phyloP scores from a whole-genome alignment of 1,140 invertebrate species.

The Zaprionus camerounensis region DNA sequence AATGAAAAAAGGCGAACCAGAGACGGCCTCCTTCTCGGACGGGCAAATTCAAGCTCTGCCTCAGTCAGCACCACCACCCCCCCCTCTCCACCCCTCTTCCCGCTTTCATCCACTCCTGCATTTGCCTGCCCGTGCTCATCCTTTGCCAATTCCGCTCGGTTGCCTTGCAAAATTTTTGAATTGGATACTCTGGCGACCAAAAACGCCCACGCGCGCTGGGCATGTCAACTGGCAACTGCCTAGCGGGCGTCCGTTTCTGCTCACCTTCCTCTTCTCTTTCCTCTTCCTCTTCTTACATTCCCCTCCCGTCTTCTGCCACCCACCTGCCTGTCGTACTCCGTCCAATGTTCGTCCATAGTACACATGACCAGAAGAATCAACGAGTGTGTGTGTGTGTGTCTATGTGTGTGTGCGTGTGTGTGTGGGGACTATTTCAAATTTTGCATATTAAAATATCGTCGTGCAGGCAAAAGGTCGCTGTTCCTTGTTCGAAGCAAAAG shows the following conservation, averaged over 20 bases:
- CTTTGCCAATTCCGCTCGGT: constrained; percentile 74
- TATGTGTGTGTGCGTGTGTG: constrained; percentile 23
- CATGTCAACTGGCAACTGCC: constrained; percentile 48
- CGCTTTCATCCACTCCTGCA: constrained; percentile 5
- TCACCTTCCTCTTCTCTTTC: neutral
- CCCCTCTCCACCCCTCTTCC: neutral
- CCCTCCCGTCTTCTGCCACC: neutral
- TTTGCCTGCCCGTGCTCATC: constrained; percentile 12
- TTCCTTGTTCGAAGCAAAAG: constrained; percentile 61
- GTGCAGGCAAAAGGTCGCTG: constrained; percentile 76
- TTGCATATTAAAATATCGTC: constrained; percentile 83
- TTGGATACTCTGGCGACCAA: constrained; percentile 74
- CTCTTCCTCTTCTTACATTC: constrained; percentile 2
- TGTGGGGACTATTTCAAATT: constrained; percentile 72
- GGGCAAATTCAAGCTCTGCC: constrained; percentile 19
- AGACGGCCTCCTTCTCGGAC: constrained; percentile 32
- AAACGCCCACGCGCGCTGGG: constrained; percentile 47
- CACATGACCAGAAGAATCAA: constrained; percentile 73
- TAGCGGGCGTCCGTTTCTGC: constrained; percentile 41
- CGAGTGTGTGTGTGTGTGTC: constrained; percentile 19
- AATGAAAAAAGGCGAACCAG: constrained; percentile 71
- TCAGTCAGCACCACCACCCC: neutral
- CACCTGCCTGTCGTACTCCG: neutral
- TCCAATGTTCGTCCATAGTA: constrained; percentile 41
- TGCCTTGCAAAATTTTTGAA: constrained; percentile 78